These are phyloP conservation scores for Conger conger DNA, from an alignment of 2,113 vertebrate species.

Conservation along the genomic window DNA sequence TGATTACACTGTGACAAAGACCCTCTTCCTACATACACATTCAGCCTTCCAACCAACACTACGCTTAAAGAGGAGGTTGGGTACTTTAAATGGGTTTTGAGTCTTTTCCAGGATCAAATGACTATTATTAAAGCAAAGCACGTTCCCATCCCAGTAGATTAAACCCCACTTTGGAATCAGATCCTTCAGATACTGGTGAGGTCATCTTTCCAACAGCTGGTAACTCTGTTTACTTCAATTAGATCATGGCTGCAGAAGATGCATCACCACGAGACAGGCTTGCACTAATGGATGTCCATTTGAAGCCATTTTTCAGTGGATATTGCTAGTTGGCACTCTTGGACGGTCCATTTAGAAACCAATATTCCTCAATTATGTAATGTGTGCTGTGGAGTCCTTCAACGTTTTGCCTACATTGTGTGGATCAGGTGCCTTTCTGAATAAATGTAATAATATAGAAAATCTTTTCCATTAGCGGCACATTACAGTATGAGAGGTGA, in stretches of 20 bases:
- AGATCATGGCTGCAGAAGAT: not conserved
- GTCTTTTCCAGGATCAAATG: not conserved
- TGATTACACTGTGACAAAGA: too few species aligned
- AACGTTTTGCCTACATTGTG: not conserved
- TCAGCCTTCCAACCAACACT: not conserved
- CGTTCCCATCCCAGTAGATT: not conserved
- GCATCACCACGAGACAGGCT: not conserved
- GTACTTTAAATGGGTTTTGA: not conserved
- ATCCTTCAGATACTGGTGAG: not conserved
- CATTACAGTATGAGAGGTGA: not conserved
- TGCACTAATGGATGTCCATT: not conserved
- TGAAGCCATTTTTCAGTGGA: not conserved
- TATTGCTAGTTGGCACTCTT: not conserved
- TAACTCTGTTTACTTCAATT: not conserved
- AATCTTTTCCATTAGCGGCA: not conserved
- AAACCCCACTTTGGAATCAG: not conserved
- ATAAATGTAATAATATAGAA: not conserved
- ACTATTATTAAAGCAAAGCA: not conserved
- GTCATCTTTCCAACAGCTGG: slow-evolving; percentile 11
- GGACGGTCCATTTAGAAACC: not conserved
- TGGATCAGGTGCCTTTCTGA: not conserved
- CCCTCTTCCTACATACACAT: not conserved
- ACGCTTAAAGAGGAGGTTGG: not conserved
- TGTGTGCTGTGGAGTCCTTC: too few species aligned
- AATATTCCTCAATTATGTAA: not conserved